Evolutionary conservation across 2,888 invertebrate species (phyloP), one percentile per base, ranked within the genome.

Genomic region (Pyralis farinalis): DNA sequence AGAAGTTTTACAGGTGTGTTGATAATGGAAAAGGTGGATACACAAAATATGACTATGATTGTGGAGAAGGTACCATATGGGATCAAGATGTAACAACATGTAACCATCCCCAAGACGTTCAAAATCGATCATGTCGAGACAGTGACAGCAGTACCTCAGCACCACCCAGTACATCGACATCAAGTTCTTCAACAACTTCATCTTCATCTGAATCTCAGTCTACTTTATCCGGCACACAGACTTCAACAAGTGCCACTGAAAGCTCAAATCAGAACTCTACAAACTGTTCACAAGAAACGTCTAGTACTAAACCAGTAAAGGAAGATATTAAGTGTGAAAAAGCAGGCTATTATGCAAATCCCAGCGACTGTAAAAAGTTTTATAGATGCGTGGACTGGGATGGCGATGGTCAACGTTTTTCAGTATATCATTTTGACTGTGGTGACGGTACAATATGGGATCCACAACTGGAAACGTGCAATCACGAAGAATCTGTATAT

Each of bases 391-490:
- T 92, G 6, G 91, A 91, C 63, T 91, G 91, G 90, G 89, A 90
- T 56, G 88, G 87, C 6, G 78, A 89, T 47, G 90, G 90, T 0
- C 62, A 89, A 62, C 62, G 71, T 46, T 93, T 91, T 63, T 92
- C 92, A 37, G 86, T 92, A 5, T 93, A 90, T 63, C 87, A 92
- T 59, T 94, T 94, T 63, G 90, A 91, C 32, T 94, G 94, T 59
- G 90, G 91, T 8, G 90, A 91, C 45, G 94, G 94, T 21, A 94
- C 94, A 1, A 93, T 94, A 50, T 94, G 93, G 89, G 94, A 94
- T 74, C 91, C 92, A 16, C 87, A 90, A 34, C 66, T 93, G 36
- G 90, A 90, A 48, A 91, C 92, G 1, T 94, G 94, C 65, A 94
- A 94, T 69, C 85, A 93, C 58, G 91, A 92, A 50, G 90, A 91